Evolutionary conservation across 2,888 invertebrate genomes (phyloP), one percentile per base, ranked within the genome.

Genomic region (Polyommatus icarus): DNA sequence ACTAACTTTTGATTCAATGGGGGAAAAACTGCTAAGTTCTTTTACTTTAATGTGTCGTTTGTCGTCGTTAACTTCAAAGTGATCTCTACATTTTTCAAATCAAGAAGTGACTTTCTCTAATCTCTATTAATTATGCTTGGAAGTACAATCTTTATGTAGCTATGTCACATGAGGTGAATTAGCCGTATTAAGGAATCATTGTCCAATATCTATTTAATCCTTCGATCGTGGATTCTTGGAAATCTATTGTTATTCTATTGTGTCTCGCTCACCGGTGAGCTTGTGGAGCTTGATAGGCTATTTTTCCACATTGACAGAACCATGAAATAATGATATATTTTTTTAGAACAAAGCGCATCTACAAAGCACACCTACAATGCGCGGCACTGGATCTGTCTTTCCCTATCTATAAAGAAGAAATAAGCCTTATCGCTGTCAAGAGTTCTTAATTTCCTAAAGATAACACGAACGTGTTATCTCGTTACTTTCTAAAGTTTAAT

Each of bases 401-500:
- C 50, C 29, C 54, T 76, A 76, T 76, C 50, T 54, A 54, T 54
- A 76, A 76, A 54, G 75, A 54, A 54, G 50, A 76, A 76, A 57
- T 57, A 57, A 46, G 54, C n/a, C 36, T 76, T 77, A 77, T 80
- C 76, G 71, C 76, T 50, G 76, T 50, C 71, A 76, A 78, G 76
- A 80, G 80, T 79, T 82, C 80, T 80, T 85, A 83, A 84, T 83
- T 83, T 83, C 82, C 83, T 80, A 79, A 80, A 85, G 87, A 86
- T 88, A 88, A 87, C 83, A 83, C 82, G 83, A 83, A 83, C 82
- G 85, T 87, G 85, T 87, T 87, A 88, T 90, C 87, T 88, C 82
- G 87, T 89, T 92, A 92, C 93, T 93, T 93, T 94, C 93, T 93
- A 93, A 93, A 93, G 89, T 90, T 91, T 90, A 90, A 91, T 90